These are phyloP conservation scores for Leptobrachium leishanense DNA, from an alignment of 2,113 vertebrate species.

Conservation along the genomic window DNA sequence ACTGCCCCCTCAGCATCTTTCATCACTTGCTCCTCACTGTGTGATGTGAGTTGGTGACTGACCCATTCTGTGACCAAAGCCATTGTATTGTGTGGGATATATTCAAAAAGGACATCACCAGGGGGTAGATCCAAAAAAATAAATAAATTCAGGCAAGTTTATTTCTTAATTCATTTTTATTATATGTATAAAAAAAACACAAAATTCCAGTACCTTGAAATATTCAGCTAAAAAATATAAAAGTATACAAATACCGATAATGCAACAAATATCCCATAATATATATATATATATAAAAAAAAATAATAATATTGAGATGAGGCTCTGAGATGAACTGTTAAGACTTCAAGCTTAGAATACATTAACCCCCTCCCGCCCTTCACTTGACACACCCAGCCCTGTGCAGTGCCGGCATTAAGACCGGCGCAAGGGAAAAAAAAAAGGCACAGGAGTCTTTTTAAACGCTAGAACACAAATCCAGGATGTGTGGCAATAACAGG, in stretches of 20 bases:
- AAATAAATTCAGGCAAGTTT: neutral
- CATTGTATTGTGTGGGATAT: no score
- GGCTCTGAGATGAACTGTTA: slow-evolving; percentile 34
- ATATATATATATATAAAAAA: neutral
- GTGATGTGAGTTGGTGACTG: no score
- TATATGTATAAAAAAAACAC: slow-evolving; percentile 39
- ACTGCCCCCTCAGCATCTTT: no score
- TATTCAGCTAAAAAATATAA: slow-evolving; percentile 18
- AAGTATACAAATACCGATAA: neutral
- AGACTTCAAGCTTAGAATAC: slow-evolving; percentile 37
- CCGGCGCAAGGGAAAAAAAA: neutral
- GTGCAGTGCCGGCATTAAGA: neutral
- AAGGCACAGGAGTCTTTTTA: no score
- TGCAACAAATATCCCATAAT: neutral
- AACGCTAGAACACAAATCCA: no score
- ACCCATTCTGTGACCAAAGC: no score
- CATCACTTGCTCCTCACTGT: no score
- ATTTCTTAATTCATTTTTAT: slow-evolving; percentile 5
- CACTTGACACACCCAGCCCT: neutral
- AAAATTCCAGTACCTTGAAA: slow-evolving; percentile 42
- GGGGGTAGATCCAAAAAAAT: no score
- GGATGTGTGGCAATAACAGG: no score
- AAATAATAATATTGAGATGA: slow-evolving; percentile 7
- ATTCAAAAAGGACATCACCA: no score
- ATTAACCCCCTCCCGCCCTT: neutral